Evolutionary conservation across 2,113 vertebrate species (phyloP), one percentile per base, ranked within the genome.

Genomic region (Forbesichthys papilliferus): DNA sequence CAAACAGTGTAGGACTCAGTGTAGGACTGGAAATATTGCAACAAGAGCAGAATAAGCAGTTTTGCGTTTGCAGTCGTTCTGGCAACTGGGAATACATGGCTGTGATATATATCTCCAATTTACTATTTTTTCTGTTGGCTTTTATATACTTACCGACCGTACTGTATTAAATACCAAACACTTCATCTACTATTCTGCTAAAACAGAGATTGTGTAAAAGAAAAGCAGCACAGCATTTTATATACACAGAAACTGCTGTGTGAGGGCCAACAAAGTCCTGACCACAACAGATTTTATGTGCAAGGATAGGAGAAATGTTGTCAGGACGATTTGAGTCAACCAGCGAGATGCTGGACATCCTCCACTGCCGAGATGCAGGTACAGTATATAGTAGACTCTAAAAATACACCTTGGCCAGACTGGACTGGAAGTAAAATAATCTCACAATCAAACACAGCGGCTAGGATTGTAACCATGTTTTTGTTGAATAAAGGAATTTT

Each of bases 341-440:
- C 88, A 80, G 84, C 73, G 72, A 81, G 84, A 88, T 68, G 54
- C 85, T 91, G 89, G 87, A 84, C 69, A 62, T 59, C 71, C 48
- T 86, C 82, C 83, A 90, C 74, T 66, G 67, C 81, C 76, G 69
- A 71, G 79, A 88, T 46, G 48, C 27, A 27, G 47, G 68, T 69
- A 27, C 27, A 27, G 27, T 27, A 27, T 82, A 80, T 69, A 62
- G 63, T 57, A 64, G 70, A 70, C 49, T 80, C 84, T 83, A 87
- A 89, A 89, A 86, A 90, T 85, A 90, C 65, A 42, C 62, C 71
- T 58, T 62, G 36, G 66, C 12, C 20, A 62, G 47, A 69, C 48
- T 46, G 49, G 74, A 72, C 16, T 34, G 48, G 57, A 72, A 57
- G 20, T 20, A 55, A 10, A 56, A n/a, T 6, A 36, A 42, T 4